Percentiles rank a stretch among this genome's conserved stretches.
These are phyloP conservation scores for Turritopsis dohrnii DNA, from an alignment of 30 jellyfish, hydroid and myxozoan genomes.

Conservation along the genomic window DNA sequence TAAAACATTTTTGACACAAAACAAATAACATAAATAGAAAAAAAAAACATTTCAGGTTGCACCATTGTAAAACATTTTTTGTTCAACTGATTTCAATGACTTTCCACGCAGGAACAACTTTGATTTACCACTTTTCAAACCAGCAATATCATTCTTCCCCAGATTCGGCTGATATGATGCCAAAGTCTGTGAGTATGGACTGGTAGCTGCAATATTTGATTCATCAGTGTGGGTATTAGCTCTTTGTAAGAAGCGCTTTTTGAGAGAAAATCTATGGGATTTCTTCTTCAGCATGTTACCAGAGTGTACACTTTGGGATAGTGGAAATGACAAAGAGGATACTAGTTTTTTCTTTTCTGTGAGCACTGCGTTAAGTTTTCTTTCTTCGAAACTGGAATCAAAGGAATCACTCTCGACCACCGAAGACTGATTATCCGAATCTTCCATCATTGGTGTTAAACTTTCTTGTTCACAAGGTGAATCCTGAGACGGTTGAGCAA, in stretches of 20 bases:
- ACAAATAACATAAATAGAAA: no score
- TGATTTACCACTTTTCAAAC: constrained; percentile 17
- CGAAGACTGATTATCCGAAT: neutral
- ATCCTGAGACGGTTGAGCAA: neutral
- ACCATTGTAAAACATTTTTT: neutral
- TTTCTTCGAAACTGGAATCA: constrained; percentile 8
- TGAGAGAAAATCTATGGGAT: neutral
- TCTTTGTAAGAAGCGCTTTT: constrained; percentile 6
- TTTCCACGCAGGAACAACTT: constrained; percentile 8
- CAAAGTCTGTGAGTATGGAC: neutral
- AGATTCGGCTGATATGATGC: neutral
- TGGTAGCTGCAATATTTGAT: neutral
- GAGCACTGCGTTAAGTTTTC: neutral
- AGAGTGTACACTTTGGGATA: neutral
- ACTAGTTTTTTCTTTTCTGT: neutral
- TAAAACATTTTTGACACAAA: no score
- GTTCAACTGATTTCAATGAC: neutral
- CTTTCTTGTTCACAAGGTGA: neutral
- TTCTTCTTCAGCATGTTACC: neutral
- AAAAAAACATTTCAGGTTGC: neutral
- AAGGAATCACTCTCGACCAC: neutral
- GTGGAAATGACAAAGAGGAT: constrained; percentile 5
- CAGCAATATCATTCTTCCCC: neutral
- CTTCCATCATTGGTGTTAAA: neutral
- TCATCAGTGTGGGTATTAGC: neutral